Conservation (phyloP, 2,888 invertebrate species). For the Hanleya hanleyi region DNA sequence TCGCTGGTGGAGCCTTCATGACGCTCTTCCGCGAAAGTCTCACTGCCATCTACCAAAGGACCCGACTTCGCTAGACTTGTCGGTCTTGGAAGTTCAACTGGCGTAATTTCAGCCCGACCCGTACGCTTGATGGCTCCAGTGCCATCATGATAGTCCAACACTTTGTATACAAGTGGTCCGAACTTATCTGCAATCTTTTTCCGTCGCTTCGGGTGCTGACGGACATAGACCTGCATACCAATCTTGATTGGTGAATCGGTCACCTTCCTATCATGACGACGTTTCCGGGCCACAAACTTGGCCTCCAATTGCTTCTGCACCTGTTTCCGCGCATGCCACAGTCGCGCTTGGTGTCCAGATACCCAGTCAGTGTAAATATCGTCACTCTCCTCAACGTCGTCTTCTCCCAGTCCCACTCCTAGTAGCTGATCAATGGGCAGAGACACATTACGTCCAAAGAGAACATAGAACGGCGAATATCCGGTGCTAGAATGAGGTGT, state of each 20-base stretch:
- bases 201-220: constrained; percentile 9
- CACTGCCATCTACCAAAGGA: no score
- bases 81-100: background rate
- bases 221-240: constrained; percentile 11
- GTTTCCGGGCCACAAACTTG: background rate
- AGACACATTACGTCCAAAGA: background rate
- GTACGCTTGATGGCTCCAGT: background rate
- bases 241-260: background rate
- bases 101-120: background rate
- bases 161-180: constrained; percentile 5
- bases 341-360: constrained; percentile 9
- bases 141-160: background rate
- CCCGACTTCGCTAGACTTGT: no score
- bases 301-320: background rate
- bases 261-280: background rate
- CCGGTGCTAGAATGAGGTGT: constrained; percentile 14
- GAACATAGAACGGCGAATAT: background rate
- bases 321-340: background rate
- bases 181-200: constrained; percentile 12
- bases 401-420: background rate
- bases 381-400: background rate
- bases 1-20: no score
- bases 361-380: constrained; percentile 6
- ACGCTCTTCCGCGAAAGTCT: no score
- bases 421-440: background rate